Evolutionary conservation across 2,888 invertebrate genomes (phyloP).

Genomic region (Leucophora obtusa): DNA sequence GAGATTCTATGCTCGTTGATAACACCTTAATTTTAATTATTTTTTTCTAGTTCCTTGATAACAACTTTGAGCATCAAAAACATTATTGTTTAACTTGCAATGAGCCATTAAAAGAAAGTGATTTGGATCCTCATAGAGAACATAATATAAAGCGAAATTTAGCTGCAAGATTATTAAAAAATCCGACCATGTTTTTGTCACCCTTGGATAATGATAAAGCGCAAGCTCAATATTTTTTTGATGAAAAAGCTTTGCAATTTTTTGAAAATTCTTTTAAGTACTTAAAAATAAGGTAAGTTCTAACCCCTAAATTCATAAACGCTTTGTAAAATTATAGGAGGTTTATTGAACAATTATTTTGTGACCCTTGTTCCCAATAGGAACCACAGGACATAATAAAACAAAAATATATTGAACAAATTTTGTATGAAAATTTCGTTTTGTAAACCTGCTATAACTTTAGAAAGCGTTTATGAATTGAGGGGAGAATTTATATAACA

Average conservation of each 20-base stretch:
- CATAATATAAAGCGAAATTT: conserved; percentile 81
- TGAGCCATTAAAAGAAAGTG: conserved; percentile 78
- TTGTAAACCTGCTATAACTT: no score
- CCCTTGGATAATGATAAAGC: conserved; percentile 86
- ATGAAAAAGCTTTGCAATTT: conserved; percentile 83
- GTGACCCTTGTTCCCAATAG: no score
- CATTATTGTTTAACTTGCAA: conserved; percentile 84
- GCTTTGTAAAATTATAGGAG: no score
- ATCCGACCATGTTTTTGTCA: conserved; percentile 84
- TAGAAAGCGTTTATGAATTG: no score
- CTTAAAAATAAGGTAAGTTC: conserved; percentile 81
- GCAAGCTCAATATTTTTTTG: conserved; percentile 94
- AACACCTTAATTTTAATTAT: background rate
- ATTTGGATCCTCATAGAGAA: conserved; percentile 79
- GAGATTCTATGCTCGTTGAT: no score
- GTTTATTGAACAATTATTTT: no score
- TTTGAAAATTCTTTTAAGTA: conserved; percentile 82
- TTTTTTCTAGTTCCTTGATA: conserved; percentile 39
- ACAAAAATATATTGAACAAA: no score
- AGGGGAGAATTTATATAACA: no score
- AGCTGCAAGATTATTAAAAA: conserved; percentile 81
- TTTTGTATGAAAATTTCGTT: no score
- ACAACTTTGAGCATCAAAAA: conserved; percentile 36
- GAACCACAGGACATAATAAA: no score
- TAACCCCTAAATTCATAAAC: background rate